Percentiles rank a stretch among this genome's conserved stretches.
Evolutionary conservation across 1,140 invertebrate genomes (phyloP).

Genomic region (Diuraphis noxia): DNA sequence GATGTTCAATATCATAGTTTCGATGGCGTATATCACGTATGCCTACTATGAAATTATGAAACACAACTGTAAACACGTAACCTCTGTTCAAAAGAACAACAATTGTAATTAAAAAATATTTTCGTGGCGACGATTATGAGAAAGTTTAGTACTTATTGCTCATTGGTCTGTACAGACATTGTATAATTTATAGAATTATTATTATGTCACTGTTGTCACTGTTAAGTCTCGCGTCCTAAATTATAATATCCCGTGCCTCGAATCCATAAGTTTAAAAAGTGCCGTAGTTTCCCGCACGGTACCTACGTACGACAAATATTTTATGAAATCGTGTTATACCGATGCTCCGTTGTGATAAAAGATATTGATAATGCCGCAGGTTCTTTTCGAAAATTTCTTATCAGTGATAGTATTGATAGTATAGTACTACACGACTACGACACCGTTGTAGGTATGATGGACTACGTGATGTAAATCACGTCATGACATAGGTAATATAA

Average conservation of each 20-base stretch:
- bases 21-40: neutral
- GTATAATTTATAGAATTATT: neutral
- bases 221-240: neutral
- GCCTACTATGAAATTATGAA: neutral
- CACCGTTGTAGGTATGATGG: too few species aligned
- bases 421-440: neutral
- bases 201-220: neutral
- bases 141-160: neutral
- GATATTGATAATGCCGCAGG: neutral
- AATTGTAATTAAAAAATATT: neutral
- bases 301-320: neutral
- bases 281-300: too few species aligned
- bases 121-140: neutral
- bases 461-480: neutral
- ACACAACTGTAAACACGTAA: neutral
- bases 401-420: neutral
- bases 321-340: neutral
- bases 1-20: constrained; percentile 30
- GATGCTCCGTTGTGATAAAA: neutral
- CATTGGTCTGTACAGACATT: neutral
- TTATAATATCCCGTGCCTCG: neutral
- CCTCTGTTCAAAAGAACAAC: neutral
- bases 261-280: neutral
- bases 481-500: too few species aligned
- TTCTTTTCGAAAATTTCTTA: neutral